Evolutionary conservation across 2,797 vertebrate species (phyloP).

Genomic region (Psittacula derbiana): DNA sequence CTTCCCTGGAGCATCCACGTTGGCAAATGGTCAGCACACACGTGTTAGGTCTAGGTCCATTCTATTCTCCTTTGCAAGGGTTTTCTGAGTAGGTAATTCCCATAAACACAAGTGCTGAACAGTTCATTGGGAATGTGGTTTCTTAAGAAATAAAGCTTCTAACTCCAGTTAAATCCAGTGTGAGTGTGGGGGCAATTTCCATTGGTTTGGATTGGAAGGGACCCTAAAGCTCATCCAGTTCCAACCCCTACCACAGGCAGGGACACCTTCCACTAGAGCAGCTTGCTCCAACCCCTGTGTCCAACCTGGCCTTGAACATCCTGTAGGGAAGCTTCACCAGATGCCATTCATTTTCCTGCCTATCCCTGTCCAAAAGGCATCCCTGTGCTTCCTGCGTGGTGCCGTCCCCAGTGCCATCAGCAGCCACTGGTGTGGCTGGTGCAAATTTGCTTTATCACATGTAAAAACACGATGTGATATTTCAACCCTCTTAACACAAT

Average conservation of each 20-base stretch:
- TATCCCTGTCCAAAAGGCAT: not conserved
- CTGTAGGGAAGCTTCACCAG: not conserved
- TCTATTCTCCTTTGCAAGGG: not conserved
- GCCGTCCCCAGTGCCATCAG: not conserved
- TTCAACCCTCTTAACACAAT: conserved; percentile 8
- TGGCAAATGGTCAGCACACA: accelerated
- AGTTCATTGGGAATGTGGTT: accelerated
- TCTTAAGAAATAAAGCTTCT: not conserved
- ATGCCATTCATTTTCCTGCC: not conserved
- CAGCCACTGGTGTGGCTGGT: not conserved
- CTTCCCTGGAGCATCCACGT: accelerated
- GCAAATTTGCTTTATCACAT: conserved; percentile 33
- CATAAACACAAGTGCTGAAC: not conserved
- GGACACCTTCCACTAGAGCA: not conserved
- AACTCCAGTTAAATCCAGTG: not conserved
- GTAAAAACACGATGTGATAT: not conserved
- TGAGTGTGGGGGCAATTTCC: not conserved
- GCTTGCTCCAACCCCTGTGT: not conserved
- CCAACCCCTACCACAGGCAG: not conserved
- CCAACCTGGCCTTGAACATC: not conserved
- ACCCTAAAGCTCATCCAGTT: not conserved
- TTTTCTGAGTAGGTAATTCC: not conserved
- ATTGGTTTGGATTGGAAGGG: not conserved
- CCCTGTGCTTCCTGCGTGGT: accelerated
- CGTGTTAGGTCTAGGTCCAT: not conserved